Base-by-base conservation (phyloP, 2,113 vertebrate species). In the Odontesthes bonariensis region DNA sequence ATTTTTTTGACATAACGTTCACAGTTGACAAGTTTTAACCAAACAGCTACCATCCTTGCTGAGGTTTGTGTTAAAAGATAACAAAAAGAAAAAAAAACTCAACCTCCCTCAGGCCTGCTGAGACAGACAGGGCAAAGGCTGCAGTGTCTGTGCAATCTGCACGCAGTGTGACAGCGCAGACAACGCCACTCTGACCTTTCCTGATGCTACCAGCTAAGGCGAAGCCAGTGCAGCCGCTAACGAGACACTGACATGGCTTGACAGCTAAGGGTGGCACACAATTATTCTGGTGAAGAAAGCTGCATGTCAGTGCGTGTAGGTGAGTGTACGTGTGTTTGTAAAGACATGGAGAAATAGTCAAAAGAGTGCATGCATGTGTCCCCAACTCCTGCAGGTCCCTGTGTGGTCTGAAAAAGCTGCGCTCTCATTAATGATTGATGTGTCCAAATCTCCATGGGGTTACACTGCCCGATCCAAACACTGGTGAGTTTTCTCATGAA, bases 161-260 rank as follows among this genome's bases (percentile, higher is more conserved):
- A 61, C 77, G 82, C 74, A 55, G 76, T 76, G 83, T 87, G 88
- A 90, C 83, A 86, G 71, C 2, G 62, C 84, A 81, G 74, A 82
- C 72, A 59, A 74, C 59, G 70, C 77, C 74, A 86, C 78, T 75
- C 82, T 88, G 91, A 91, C 88, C 88, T 91, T 88, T 87, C 75
- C 85, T 52, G 77, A 80, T 63, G 81, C 84, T 82, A 86, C 80
- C 75, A 82, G 84, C 86, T 79, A 83, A 52, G 47, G 76, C 81
- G 33, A 62, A 86, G 84, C 85, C 87, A 69, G 82, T 84, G 86
- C 77, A 75, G 49, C 68, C 40, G 19, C 83, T 88, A 92, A 92
- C 79, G 78, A 91, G 92, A 91, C 65, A 58, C 83, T 89, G 91
- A 92, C 89, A 86, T 73, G 67, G 73, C 76, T 72, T 75, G 90